Evolutionary conservation across 2,113 vertebrate species (phyloP), one percentile per base, ranked within the genome.

Genomic region (Odocoileus hemionus): DNA sequence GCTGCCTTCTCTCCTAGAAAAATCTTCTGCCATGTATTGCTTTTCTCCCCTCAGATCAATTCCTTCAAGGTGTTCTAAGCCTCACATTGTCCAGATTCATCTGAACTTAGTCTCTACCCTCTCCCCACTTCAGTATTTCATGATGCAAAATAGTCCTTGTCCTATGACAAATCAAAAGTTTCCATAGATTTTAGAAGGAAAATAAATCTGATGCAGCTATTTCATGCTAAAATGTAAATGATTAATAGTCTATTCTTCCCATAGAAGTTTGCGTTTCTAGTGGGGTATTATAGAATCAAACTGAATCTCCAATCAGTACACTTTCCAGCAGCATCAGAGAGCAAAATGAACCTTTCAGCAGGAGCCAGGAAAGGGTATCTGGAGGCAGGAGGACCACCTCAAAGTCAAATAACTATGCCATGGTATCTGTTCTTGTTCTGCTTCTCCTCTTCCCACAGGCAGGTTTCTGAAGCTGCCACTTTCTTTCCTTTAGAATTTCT

Each of bases 401-500:
- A 55, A 76, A 60, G 47, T 88, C 45, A 92, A 60, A 36, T 58
- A 79, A 16, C n/a, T 74, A 16, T 17, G 26, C 13, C 67, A 47
- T 33, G 3, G 1, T 30, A 26, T 43, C 61, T 91, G 19, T 30
- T 39, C 30, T 83, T 83, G 15, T 43, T 85, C 45, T 47, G 2
- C 28, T 43, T 91, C 39, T 86, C 30, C 12, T 61, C 25, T 87
- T 23, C 16, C 21, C 52, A 43, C 57, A 58, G 52, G 36, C 58
- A 96, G 36, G 33, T 70, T 47, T 74, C 86, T 36, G 83, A 78
- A 54, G 57, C 57, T 87, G 17, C 90, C 58, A 10, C 4, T 95
- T 47, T 96, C 79, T 97, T 92, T 50, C 57, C 85, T 95, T 96
- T 61, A 57, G 60, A 91, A 89, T 58, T 89, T 94, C 91, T 96